Percentiles rank a stretch among this genome's conserved stretches.
Conservation (phyloP, 2,888 invertebrate genomes). For the Cynaeus angustus region DNA sequence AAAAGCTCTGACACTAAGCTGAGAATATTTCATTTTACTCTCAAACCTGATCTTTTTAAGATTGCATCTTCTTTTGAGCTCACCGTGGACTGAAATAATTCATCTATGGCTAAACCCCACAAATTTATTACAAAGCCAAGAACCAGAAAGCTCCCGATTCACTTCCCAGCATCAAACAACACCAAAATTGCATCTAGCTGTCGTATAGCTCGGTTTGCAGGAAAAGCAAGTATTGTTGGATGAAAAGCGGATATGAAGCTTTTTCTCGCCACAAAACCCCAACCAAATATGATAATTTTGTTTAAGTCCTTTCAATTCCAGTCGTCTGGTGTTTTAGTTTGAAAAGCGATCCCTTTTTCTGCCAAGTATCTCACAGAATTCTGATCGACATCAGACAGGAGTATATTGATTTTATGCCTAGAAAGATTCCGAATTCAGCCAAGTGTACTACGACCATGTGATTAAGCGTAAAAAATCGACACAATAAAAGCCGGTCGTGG, state of each 20-base stretch:
- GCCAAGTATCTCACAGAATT: slow-evolving; percentile 21
- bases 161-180: slow-evolving; percentile 6
- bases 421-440: slow-evolving; percentile 28
- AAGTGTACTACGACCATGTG: slow-evolving; percentile 19
- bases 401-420: slow-evolving; percentile 39
- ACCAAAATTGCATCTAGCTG: slow-evolving; percentile 27
- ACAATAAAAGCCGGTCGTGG: slow-evolving; percentile 31
- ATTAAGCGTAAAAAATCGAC: slow-evolving; percentile 33
- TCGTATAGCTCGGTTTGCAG: slow-evolving; percentile 24
- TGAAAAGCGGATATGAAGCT: slow-evolving; percentile 28
- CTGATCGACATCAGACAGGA: slow-evolving; percentile 30
- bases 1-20: too few relatives aligned
- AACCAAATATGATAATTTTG: slow-evolving; percentile 32
- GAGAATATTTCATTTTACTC: too few relatives aligned
- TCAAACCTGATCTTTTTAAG: too few relatives aligned
- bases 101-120: slow-evolving; percentile 1
- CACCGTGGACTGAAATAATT: too few relatives aligned
- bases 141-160: slow-evolving; percentile 23
- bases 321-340: slow-evolving; percentile 9
- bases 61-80: too few relatives aligned
- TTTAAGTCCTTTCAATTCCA: slow-evolving; percentile 27
- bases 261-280: slow-evolving; percentile 6
- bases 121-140: slow-evolving; percentile 35
- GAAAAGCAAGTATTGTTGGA: slow-evolving; percentile 27
- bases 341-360: slow-evolving; percentile 2